These are phyloP conservation scores for Paragorgia papillata DNA, from an alignment of 92 coral and sea anemone species.

Conservation along the genomic window DNA sequence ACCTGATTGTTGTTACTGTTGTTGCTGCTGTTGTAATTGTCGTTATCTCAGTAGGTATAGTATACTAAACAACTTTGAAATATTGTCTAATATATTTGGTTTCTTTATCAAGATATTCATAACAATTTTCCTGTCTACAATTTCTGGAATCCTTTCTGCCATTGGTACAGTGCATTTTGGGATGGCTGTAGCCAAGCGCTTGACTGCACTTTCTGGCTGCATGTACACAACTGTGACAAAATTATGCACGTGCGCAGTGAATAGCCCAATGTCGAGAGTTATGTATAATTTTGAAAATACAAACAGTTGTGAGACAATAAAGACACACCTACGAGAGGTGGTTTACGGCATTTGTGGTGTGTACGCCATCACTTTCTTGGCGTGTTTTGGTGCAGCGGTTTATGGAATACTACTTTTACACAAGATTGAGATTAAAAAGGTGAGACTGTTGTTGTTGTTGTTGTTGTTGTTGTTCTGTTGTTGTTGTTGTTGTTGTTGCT, in stretches of 20 bases:
- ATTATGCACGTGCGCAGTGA: slow-evolving; percentile 84
- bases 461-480: too few species aligned
- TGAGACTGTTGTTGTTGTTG: background rate
- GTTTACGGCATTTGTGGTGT: slow-evolving; percentile 96
- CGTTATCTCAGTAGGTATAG: too few species aligned
- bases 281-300: slow-evolving; percentile 85
- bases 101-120: slow-evolving; percentile 10
- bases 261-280: slow-evolving; percentile 74
- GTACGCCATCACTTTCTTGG: slow-evolving; percentile 72
- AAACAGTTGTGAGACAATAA: slow-evolving; percentile 75
- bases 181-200: slow-evolving; percentile 25
- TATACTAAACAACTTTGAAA: too few species aligned
- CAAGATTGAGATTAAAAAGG: slow-evolving; percentile 13
- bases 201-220: slow-evolving; percentile 54
- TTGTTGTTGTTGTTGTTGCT: too few species aligned
- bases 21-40: too few species aligned
- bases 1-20: too few species aligned
- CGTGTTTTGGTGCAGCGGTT: slow-evolving; percentile 75
- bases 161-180: slow-evolving; percentile 46
- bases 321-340: slow-evolving; percentile 71
- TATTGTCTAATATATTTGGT: too few species aligned
- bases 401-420: slow-evolving; percentile 61
- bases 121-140: background rate
- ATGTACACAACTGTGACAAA: slow-evolving; percentile 68
- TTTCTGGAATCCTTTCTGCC: slow-evolving; percentile 24